These are phyloP conservation scores for Eupristina koningsbergeri DNA, from an alignment of 1,140 invertebrate genomes.

Conservation along the genomic window DNA sequence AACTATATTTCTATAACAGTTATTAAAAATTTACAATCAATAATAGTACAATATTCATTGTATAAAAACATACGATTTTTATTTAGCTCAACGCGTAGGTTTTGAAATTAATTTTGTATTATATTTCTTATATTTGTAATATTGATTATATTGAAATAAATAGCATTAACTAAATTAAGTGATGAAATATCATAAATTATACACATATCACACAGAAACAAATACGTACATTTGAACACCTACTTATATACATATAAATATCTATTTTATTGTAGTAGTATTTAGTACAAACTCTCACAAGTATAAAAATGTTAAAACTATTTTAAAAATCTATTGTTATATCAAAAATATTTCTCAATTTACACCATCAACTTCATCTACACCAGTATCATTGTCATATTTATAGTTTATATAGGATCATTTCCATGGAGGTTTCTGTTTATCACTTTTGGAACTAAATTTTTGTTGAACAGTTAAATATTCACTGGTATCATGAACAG, in stretches of 20 bases:
- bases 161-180: neutral
- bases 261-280: neutral
- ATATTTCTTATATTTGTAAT: slow-evolving; percentile 15
- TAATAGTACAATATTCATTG: neutral
- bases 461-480: slow-evolving; percentile 63
- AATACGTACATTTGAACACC: neutral
- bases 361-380: slow-evolving; percentile 60
- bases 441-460: slow-evolving; percentile 55
- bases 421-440: slow-evolving; percentile 70
- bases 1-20: neutral
- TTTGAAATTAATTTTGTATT: slow-evolving; percentile 30
- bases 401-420: slow-evolving; percentile 54
- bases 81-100: neutral
- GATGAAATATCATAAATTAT: neutral
- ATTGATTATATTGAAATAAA: neutral
- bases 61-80: neutral
- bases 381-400: slow-evolving; percentile 49
- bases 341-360: slow-evolving; percentile 51
- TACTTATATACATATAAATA: neutral
- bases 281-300: slow-evolving; percentile 19
- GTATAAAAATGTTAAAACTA: slow-evolving; percentile 36
- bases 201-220: neutral
- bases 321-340: slow-evolving; percentile 11
- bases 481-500: slow-evolving; percentile 60
- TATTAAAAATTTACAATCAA: neutral